Base-by-base conservation (phyloP, 2,113 vertebrate species). In the Penelope pileata region DNA sequence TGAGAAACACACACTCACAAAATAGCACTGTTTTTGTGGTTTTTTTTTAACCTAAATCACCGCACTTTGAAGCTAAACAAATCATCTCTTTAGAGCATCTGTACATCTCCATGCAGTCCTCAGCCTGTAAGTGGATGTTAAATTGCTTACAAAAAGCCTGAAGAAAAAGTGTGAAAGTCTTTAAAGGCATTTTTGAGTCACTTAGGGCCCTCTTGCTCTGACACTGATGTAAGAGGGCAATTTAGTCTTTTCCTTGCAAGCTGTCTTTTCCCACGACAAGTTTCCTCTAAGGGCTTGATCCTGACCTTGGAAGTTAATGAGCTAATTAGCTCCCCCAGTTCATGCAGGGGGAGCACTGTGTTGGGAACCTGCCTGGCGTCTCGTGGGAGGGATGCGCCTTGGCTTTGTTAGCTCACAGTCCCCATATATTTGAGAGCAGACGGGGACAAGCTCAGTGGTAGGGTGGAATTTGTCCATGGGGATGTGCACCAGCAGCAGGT, bases 31-130 rank as follows among this genome's bases (percentile, higher is more conserved):
- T 16, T 12, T 73, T 22, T 43, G 38, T 54, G 68, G 43, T 77
- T 81, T 76, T 67, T 78, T 40, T 81, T 64, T 30, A 59, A 47
- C 62, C n/a, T 90, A 91, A 93, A 88, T 68, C 38, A 38, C 83
- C 22, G 30, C 48, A 45, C 89, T 97, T 86, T 90, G 85, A 89
- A 92, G 93, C n/a, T 95, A 96, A 85, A 91, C 88, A 93, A 88
- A 58, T 82, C 12, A 45, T 88, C 94, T 94, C 13, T 94, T 96
- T 95, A 92, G 91, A 95, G 73, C 91, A 81, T 83, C 84, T 84
- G 11, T 90, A 66, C 32, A 83, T 38, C 73, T 54, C 29, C 85
- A 84, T 42, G 56, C 53, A 53, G 23, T 63, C 48, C 34, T 80
- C 38, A 87, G 54, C 42, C 18, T 84, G 32, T 56, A 86, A 92